Percentiles rank a stretch among this genome's conserved stretches.
Conservation (phyloP, 1,140 invertebrate genomes). For the Apocrypta bakeri region DNA sequence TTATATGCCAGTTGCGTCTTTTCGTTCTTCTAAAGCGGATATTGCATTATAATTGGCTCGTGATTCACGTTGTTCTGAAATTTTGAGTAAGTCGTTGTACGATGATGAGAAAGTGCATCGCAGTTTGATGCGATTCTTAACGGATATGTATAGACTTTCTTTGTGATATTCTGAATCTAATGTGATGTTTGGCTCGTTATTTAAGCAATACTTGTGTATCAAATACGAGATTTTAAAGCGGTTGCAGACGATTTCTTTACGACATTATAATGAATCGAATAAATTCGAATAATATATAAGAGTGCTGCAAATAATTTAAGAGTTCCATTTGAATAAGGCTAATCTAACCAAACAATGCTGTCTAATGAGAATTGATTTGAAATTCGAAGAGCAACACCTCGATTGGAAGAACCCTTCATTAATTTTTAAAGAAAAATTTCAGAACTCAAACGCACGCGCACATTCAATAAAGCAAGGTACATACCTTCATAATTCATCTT, state of each 20-base stretch:
- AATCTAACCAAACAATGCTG: no score
- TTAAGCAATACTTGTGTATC: no score
- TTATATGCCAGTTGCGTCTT: neutral
- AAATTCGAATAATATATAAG: no score
- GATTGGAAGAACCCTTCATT: constrained; percentile 21
- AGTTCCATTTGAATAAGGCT: neutral
- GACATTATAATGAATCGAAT: no score
- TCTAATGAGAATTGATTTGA: no score
- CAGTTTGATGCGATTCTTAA: neutral
- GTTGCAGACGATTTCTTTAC: no score
- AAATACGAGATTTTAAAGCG: no score
- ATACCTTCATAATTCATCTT: constrained; percentile 35
- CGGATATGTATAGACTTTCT: no score
- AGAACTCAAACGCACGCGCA: no score
- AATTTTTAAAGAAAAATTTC: constrained; percentile 9
- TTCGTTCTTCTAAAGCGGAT: neutral
- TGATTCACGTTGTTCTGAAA: neutral
- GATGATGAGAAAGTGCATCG: constrained; percentile 1
- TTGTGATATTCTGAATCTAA: no score
- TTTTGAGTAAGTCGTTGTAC: neutral
- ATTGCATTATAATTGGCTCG: neutral
- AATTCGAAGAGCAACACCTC: neutral
- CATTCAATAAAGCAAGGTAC: neutral
- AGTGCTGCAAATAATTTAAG: no score
- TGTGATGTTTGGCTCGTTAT: no score